A percentile compares a stretch with the other conserved stretches of the same genome.
These are phyloP conservation scores for Himalopsyche japonica DNA, from an alignment of 2,888 invertebrate genomes.

Conservation along the genomic window DNA sequence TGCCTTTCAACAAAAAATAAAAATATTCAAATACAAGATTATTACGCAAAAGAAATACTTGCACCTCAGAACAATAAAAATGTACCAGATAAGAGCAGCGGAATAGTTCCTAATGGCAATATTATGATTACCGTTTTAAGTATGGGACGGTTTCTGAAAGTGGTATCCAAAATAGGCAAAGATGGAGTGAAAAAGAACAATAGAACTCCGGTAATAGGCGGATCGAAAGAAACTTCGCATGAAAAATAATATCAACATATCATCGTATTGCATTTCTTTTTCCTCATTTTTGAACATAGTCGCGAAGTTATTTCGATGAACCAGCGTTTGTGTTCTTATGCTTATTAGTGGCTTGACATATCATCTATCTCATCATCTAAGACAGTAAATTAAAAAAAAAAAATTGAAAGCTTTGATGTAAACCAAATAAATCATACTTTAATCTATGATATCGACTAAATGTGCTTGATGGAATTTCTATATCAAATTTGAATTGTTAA, in stretches of 20 bases:
- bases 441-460: too few relatives aligned
- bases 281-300: not conserved
- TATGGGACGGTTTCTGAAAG: constrained; percentile 7
- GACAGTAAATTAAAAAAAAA: too few relatives aligned
- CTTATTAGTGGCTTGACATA: too few relatives aligned
- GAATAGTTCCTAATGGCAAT: not conserved
- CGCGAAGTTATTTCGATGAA: not conserved
- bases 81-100: not conserved
- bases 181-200: constrained; percentile 8
- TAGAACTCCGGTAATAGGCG: constrained; percentile 20
- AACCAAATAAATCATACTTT: too few relatives aligned
- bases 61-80: not conserved
- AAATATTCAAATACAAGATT: not conserved
- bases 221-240: constrained; percentile 33
- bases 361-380: too few relatives aligned
- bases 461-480: too few relatives aligned
- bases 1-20: not conserved
- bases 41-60: not conserved
- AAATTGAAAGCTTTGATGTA: too few relatives aligned
- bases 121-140: constrained; percentile 11
- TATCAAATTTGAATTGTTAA: too few relatives aligned
- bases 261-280: constrained; percentile 14
- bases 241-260: constrained; percentile 39
- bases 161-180: not conserved
- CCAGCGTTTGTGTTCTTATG: too few relatives aligned